Base-by-base conservation (phyloP, 1,140 invertebrate genomes). In the Arion vulgaris region DNA sequence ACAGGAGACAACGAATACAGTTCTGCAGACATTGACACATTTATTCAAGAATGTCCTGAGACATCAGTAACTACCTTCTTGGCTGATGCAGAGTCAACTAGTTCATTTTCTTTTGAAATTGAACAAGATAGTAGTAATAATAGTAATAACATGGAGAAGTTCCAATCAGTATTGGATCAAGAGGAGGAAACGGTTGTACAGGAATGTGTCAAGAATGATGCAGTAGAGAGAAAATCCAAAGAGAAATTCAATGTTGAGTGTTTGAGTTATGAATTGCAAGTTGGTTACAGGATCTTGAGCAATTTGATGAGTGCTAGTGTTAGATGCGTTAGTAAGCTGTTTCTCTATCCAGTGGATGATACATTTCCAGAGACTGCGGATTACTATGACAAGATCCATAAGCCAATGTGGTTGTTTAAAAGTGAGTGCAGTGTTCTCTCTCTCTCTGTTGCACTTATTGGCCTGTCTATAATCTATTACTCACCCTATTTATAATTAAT, bases 401-500 rank as follows among this genome's bases (percentile, higher is more conserved):
- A 90, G 51, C 93, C 93, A 11, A 90, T 93, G 84, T 93, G 92
- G 91, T 85, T 93, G 19, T 88, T 84, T n/a, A 92, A 92, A 89
- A 93, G 93, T 93, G 86, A 90, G 92, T 88, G 75, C 7, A 38
- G 28, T 53, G 51, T 26, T 57, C 51, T 57, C 23, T 57, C 23
- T 57, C 41, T 45, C 5, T 45, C 41, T 45, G 41, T 7, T 45
- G 5, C 41, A 45, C 41, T 57, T 19, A 23, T 15, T 45, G 41
- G 15, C 41, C 41, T 45, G 41, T 45, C 41, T 45, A 15, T 45
- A n/a, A n/a, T n/a, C n/a, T n/a, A n/a, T n/a, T n/a, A n/a, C n/a
- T n/a, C n/a, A n/a, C n/a, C n/a, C n/a, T n/a, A n/a, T n/a, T n/a
- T n/a, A n/a, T n/a, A n/a, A n/a, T n/a, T n/a, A n/a, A n/a, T n/a